Evolutionary conservation across 35 echinoderm and acorn worm genomes (phyloP), one percentile per base, ranked within the genome.

Genomic region (Ophioderma brevispina): DNA sequence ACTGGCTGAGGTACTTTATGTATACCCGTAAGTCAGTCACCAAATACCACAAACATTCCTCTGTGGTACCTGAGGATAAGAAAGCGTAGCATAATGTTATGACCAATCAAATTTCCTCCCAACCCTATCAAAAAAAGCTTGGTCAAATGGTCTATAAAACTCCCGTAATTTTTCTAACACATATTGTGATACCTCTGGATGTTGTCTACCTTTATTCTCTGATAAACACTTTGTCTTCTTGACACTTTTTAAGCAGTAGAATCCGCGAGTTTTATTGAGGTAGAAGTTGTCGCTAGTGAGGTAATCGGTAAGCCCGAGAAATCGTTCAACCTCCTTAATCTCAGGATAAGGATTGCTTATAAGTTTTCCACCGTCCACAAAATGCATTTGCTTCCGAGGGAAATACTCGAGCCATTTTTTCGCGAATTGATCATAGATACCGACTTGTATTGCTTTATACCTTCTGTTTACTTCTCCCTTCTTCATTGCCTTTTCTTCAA

Each of bases 281-380:
- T 90, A 91, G 87, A 99, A 95, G 32, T 91, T 95, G 15, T 91
- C 35, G 0, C 56, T 55, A 15, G 85, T 70, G 15, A 99, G 93
- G 50, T 85, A 91, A 85, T 94, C 88, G 31, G 87, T 23, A 25
- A 99, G 50, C 38, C 87, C 86, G 0, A 99, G 85, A 75, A 99
- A 99, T 17, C 56, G 52, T 64, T 99, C 97, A 13, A 99, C 97
- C 15, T 81, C 43, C 83, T 99, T 95, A 85, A 99, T 93, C 76
- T 99, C 93, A 0, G 97, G 88, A 34, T 91, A 89, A 1, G 97
- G 97, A 77, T 99, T 86, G 21, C 23, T 64, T 13, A 95, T 95
- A n/a, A 99, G 81, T 78, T 93, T 92, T 32, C 92, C 97, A 15
- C 97, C 97, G 38, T 99, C 97, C 5, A 99, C 97, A 31, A 99